phyloP scores from a whole-genome alignment of 2,113 vertebrate genomes.

The Atherinomorus stipes region DNA sequence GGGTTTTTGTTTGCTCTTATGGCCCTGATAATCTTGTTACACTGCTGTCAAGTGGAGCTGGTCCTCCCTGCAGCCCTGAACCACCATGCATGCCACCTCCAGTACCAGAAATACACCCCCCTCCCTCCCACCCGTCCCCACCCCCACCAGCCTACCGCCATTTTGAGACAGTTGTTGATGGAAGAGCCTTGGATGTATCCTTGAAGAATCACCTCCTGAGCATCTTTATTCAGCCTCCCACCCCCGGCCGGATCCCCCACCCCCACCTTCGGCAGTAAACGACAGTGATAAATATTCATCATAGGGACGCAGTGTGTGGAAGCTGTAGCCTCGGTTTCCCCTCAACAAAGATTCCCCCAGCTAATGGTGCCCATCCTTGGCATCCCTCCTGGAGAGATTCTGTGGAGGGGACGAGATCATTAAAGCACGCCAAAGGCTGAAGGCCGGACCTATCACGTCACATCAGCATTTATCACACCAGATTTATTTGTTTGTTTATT shows the following conservation, averaged over 20 bases:
- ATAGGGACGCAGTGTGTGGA: conserved; percentile 48
- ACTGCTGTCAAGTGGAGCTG: conserved; percentile 77
- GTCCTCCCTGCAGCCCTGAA: conserved; percentile 66
- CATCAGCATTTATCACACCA: conserved; percentile 70
- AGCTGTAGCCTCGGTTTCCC: conserved; percentile 59
- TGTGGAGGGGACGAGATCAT: conserved; percentile 69
- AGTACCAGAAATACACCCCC: conserved; percentile 51
- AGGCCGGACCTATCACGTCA: conserved; percentile 67
- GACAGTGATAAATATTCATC: conserved; percentile 79
- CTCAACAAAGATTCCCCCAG: conserved; percentile 73
- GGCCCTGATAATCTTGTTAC: conserved; percentile 80
- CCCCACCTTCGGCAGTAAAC: conserved; percentile 64
- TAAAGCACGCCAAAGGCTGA: conserved; percentile 71
- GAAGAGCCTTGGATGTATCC: conserved; percentile 77
- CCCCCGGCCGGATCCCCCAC: conserved; percentile 47
- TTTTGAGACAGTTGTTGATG: conserved; percentile 77
- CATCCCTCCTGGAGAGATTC: conserved; percentile 62
- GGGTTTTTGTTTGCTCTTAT: conserved; percentile 77
- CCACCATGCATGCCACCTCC: conserved; percentile 68
- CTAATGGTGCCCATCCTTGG: conserved; percentile 77
- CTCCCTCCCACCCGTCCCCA: too few species aligned
- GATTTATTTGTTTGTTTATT: conserved; percentile 3
- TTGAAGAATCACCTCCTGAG: conserved; percentile 80
- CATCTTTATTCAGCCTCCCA: conserved; percentile 73
- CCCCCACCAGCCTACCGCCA: conserved; percentile 60